Evolutionary conservation across 2,113 vertebrate genomes (phyloP), one percentile per base, ranked within the genome.

Genomic region (Ia io): DNA sequence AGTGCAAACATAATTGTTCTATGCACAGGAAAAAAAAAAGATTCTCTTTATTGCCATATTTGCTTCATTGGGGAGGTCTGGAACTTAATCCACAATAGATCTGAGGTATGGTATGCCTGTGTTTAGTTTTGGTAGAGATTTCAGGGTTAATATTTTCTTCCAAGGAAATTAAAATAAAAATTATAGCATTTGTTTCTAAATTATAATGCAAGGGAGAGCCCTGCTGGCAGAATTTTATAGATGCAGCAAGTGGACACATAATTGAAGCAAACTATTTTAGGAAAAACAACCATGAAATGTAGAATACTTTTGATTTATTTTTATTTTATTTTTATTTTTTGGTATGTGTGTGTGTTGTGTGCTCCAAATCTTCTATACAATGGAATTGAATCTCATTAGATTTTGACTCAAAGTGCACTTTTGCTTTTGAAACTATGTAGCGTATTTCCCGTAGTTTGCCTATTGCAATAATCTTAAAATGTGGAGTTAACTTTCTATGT

Each of bases 131-230:
- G 11, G 80, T 95, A 96, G 85, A 84, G 22, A 96, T 96, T 97
- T 95, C 73, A 96, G 73, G 23, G 82, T 82, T 97, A 97, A 96
- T 42, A 76, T 92, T 96, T 84, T 77, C 74, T 90, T 84, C 56
- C 51, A 93, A 92, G 94, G 80, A 96, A 93, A 82, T 40, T 23
- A 61, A 22, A 77, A 97, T 96, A 95, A 92, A 23, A 95, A 95
- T 94, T 82, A 84, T 6, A 49, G 30, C 35, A 59, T 84, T 95
- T 61, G 84, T 49, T 95, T 95, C 87, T 96, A 59, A 98, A 98
- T 98, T 80, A 96, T 96, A 98, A 98, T 96, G 79, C 97, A 97
- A 98, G 97, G 74, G 98, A 98, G 98, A 98, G 91, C 97, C 98
- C 98, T 98, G 82, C 98, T 98, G 98, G 98, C 32, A 83, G 94